A percentile compares a stretch with the other conserved stretches of the same genome.
Evolutionary conservation across 2,113 vertebrate genomes (phyloP).

Genomic region (Turnix velox): DNA sequence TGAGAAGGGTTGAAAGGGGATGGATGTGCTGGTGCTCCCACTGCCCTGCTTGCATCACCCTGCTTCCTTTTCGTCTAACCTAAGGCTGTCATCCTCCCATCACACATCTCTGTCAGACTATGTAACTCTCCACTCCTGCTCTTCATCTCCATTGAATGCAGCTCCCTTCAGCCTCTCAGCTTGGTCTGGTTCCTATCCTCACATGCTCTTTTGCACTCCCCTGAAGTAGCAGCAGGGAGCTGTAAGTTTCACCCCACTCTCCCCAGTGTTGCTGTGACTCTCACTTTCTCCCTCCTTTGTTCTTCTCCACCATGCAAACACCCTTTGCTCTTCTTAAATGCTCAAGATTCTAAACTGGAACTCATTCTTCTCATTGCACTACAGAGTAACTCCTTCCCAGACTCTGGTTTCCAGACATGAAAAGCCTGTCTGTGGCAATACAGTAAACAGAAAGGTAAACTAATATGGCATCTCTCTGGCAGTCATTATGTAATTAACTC

Average conservation of each 20-base stretch:
- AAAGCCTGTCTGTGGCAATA: not conserved
- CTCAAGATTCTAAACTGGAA: not conserved
- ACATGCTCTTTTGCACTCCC: not conserved
- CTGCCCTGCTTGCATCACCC: not conserved
- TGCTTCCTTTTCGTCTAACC: not conserved
- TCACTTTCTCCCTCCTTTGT: not conserved
- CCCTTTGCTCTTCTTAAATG: not conserved
- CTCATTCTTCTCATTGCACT: not conserved
- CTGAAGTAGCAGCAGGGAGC: not conserved
- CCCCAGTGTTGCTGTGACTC: not conserved
- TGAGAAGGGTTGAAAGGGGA: not conserved
- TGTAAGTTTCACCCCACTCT: not conserved
- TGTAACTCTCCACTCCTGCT: rapidly evolving
- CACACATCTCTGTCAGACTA: not conserved
- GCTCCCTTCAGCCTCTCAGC: not conserved
- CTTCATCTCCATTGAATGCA: not conserved
- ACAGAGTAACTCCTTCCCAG: not conserved
- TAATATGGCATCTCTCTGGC: not conserved
- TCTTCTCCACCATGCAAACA: not conserved
- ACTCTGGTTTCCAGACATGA: not conserved
- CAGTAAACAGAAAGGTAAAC: not conserved
- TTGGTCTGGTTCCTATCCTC: not conserved
- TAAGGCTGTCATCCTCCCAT: not conserved
- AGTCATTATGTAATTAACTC: not conserved
- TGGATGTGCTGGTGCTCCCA: not conserved